phyloP scores from a whole-genome alignment of 2,113 vertebrate genomes.

The Chitala chitala region DNA sequence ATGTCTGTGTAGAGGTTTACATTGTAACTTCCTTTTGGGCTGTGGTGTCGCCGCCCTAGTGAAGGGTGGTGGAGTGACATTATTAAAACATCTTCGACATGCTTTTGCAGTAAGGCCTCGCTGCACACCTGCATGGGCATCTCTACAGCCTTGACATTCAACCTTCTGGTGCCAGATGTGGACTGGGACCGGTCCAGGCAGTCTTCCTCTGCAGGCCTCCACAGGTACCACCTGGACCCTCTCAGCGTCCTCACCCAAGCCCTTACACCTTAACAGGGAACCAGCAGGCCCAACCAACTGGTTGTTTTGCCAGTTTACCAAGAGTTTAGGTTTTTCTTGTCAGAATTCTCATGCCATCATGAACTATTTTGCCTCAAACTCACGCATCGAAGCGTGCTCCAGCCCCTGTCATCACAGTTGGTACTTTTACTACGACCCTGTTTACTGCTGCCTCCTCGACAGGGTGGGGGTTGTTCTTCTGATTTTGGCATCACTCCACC shows the following conservation, averaged over 20 bases:
- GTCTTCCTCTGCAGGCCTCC: constrained; percentile 58
- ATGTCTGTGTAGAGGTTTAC: no score
- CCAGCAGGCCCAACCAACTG: background rate
- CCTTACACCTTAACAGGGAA: background rate
- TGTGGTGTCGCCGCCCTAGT: background rate
- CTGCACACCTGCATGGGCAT: constrained; percentile 63
- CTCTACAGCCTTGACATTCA: constrained; percentile 33
- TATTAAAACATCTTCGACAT: background rate
- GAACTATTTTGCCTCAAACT: no score
- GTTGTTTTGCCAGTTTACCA: no score
- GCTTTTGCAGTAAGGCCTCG: constrained; percentile 32
- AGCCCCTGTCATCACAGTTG: no score
- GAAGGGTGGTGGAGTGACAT: background rate
- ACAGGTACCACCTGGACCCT: constrained; percentile 64
- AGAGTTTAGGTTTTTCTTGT: no score
- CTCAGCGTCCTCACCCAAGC: constrained; percentile 21
- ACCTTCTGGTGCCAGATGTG: constrained; percentile 30
- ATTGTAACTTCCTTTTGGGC: background rate
- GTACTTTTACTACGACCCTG: no score
- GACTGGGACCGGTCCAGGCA: constrained; percentile 39
- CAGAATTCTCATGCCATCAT: no score
- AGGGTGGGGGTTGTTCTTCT: no score
- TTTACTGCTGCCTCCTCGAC: no score
- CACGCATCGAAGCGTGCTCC: no score
- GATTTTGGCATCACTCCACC: no score